phyloP scores from a whole-genome alignment of 2,888 invertebrate genomes.

The Athalia rosae region DNA sequence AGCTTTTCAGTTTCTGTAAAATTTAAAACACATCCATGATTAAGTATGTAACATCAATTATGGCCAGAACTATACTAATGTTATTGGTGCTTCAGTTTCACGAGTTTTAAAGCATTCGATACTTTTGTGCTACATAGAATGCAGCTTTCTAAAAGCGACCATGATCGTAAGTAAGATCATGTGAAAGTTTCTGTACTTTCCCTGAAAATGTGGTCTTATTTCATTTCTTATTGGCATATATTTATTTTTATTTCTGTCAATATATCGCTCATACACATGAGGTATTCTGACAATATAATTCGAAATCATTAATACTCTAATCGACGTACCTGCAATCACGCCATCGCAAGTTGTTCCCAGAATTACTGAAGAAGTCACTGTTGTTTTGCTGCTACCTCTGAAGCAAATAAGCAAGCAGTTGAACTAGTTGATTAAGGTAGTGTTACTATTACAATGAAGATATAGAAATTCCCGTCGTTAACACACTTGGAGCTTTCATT shows the following conservation, averaged over 20 bases:
- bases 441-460: too few relatives aligned
- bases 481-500: conserved; percentile 60
- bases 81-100: conserved; percentile 50
- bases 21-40: conserved; percentile 16
- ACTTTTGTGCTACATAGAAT: conserved; percentile 37
- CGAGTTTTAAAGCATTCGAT: conserved; percentile 43
- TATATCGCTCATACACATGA: neutral
- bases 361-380: conserved; percentile 54
- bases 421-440: too few relatives aligned
- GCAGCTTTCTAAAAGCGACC: conserved; percentile 41
- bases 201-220: conserved; percentile 35
- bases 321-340: conserved; percentile 51
- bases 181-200: conserved; percentile 41
- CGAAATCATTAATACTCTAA: neutral
- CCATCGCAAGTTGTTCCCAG: conserved; percentile 53
- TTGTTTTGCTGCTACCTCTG: conserved; percentile 59
- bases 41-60: neutral
- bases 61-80: neutral
- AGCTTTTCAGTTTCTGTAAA: conserved; percentile 59
- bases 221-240: conserved; percentile 24
- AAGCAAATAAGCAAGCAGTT: conserved; percentile 41
- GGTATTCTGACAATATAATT: neutral
- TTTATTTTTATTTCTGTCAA: neutral
- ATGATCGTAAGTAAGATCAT: conserved; percentile 28
- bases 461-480: conserved; percentile 1